Conservation (phyloP, 2,113 vertebrate species). For the Lepus americanus region DNA sequence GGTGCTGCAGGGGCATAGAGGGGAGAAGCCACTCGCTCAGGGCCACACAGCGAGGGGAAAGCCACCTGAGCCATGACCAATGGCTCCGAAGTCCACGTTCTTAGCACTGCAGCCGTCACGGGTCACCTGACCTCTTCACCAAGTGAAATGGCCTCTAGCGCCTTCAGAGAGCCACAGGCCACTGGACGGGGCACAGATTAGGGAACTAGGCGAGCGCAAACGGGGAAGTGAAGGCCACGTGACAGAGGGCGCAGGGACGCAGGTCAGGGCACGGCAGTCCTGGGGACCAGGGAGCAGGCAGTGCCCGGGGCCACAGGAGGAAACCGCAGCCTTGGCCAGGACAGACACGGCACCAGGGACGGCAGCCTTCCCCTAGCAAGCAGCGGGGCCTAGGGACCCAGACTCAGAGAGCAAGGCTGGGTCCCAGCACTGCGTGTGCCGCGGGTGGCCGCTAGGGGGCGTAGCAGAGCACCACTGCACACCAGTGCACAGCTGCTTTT, state of each 20-base stretch:
- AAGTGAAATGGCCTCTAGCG: not conserved
- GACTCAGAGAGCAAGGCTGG: not conserved
- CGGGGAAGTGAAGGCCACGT: slow-evolving; percentile 25
- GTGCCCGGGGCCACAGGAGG: not conserved
- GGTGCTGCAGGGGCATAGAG: not conserved
- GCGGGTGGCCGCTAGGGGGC: too few relatives aligned
- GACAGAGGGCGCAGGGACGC: not conserved
- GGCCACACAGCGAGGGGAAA: not conserved
- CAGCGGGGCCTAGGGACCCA: not conserved
- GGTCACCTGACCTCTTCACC: not conserved
- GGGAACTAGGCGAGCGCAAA: not conserved
- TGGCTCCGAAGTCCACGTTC: not conserved
- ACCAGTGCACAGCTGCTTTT: not conserved
- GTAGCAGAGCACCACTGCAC: too few relatives aligned
- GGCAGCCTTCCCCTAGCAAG: not conserved
- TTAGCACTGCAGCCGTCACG: not conserved
- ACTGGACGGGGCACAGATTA: slow-evolving; percentile 30
- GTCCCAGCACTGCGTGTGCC: not conserved
- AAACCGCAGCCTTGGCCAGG: not conserved
- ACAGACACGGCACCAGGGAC: fast-evolving
- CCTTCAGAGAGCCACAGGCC: slow-evolving; percentile 34
- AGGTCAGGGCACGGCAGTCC: not conserved
- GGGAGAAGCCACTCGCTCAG: not conserved
- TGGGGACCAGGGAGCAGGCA: not conserved
- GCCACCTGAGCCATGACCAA: not conserved